Conservation (phyloP, 2,113 vertebrate genomes). For the Lampris megalopsis region DNA sequence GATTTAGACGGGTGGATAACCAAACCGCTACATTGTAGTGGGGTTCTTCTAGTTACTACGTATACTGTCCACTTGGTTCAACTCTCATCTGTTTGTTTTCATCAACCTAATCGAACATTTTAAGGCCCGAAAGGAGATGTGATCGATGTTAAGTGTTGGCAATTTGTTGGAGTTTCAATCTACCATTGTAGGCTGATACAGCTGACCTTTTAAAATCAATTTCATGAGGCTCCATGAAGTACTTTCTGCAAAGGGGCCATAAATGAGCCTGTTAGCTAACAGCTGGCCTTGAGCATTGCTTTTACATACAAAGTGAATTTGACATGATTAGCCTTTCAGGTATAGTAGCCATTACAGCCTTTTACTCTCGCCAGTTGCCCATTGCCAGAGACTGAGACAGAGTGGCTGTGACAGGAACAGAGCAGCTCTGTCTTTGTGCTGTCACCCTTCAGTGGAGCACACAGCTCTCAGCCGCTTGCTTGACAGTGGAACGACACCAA, state of each 20-base stretch:
- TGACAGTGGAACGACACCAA: slow-evolving; percentile 65
- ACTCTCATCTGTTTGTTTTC: slow-evolving; percentile 21
- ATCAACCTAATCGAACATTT: slow-evolving; percentile 39
- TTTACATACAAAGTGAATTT: slow-evolving; percentile 43
- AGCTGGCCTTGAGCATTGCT: slow-evolving; percentile 19
- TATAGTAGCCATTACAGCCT: slow-evolving; percentile 39
- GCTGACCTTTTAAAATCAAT: slow-evolving; percentile 60
- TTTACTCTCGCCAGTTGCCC: slow-evolving; percentile 28
- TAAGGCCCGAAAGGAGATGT: slow-evolving; percentile 38
- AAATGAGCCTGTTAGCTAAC: slow-evolving; percentile 40
- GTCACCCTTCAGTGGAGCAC: slow-evolving; percentile 75
- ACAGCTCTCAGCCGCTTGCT: slow-evolving; percentile 56
- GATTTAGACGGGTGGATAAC: too few species aligned
- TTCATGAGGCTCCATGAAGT: neutral
- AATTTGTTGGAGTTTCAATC: neutral
- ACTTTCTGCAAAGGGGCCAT: neutral
- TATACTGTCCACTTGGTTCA: neutral
- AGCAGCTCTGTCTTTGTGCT: slow-evolving; percentile 59
- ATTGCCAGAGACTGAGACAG: slow-evolving; percentile 41
- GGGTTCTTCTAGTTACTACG: too few species aligned
- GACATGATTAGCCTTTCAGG: slow-evolving; percentile 30
- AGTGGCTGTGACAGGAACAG: slow-evolving; percentile 69
- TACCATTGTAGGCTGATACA: slow-evolving; percentile 30
- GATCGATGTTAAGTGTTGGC: slow-evolving; percentile 17
- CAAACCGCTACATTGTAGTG: too few species aligned